phyloP scores from a whole-genome alignment of 2,888 invertebrate species.

The Rhynchonema sp. region DNA sequence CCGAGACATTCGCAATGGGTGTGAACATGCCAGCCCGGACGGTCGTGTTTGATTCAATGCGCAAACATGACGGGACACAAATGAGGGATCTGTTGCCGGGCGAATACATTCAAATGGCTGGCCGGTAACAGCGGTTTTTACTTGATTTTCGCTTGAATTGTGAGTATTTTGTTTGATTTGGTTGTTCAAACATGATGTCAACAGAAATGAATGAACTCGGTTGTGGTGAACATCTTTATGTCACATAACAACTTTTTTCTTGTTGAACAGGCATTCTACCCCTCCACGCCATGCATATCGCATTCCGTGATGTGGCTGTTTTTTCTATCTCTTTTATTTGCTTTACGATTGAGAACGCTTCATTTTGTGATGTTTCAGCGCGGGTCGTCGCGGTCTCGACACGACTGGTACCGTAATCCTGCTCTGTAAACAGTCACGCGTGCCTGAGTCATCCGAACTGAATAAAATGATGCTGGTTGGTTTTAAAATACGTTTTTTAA shows the following conservation, averaged over 20 bases:
- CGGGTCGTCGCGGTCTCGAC: constrained; percentile 80
- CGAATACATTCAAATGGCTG: constrained; percentile 97
- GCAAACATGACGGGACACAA: constrained; percentile 70
- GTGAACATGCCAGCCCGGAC: constrained; percentile 98
- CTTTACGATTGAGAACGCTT: background rate
- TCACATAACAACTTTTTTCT: too few relatives aligned
- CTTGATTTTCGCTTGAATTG: background rate
- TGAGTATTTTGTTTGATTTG: background rate
- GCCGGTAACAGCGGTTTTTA: constrained; percentile 36
- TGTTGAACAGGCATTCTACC: too few relatives aligned
- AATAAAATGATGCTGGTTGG: constrained; percentile 62
- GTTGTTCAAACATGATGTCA: too few relatives aligned
- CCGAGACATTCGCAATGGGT: constrained; percentile 99
- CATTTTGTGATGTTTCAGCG: constrained; percentile 28
- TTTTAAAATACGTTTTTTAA: background rate
- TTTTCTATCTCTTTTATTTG: background rate
- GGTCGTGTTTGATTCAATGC: constrained; percentile 77
- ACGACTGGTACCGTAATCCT: constrained; percentile 84
- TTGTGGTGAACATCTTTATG: too few relatives aligned
- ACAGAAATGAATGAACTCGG: too few relatives aligned
- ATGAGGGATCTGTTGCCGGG: constrained; percentile 26
- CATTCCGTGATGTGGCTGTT: background rate
- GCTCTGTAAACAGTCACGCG: constrained; percentile 42
- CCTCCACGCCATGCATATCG: too few relatives aligned
- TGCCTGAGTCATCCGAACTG: constrained; percentile 52